These are phyloP conservation scores for Pantelozetes paolii DNA, from an alignment of 2,888 invertebrate genomes.

Conservation along the genomic window DNA sequence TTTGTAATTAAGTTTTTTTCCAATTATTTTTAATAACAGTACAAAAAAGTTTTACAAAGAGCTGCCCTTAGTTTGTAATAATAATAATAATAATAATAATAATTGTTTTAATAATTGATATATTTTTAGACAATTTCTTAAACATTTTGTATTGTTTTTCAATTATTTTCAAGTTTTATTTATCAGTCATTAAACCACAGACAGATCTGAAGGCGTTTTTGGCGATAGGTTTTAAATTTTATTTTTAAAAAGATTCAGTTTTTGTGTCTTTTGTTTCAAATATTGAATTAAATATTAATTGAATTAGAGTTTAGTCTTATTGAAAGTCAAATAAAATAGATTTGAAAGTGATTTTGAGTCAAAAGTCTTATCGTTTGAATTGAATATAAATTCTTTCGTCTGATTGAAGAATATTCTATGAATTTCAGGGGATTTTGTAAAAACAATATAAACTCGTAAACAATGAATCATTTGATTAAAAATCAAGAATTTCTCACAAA, in stretches of 20 bases:
- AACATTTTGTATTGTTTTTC: not conserved
- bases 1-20: not conserved
- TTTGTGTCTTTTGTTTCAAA: not conserved
- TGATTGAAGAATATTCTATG: too few species aligned
- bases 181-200: conserved; percentile 18
- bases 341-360: too few species aligned
- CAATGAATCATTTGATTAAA: too few species aligned
- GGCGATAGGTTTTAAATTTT: not conserved
- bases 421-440: too few species aligned
- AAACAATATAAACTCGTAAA: too few species aligned
- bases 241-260: not conserved
- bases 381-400: too few species aligned
- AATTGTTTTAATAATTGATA: not conserved
- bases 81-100: conserved; percentile 3
- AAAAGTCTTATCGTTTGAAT: too few species aligned
- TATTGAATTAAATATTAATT: not conserved
- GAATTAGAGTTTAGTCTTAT: too few species aligned
- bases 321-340: too few species aligned
- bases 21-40: conserved; percentile 1
- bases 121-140: not conserved
- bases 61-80: not conserved
- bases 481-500: too few species aligned
- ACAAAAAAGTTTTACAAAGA: conserved; percentile 16
- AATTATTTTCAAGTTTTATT: not conserved
- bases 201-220: conserved; percentile 9